phyloP scores from a whole-genome alignment of 2,797 vertebrate species.

The Arnoldichthys spilopterus region DNA sequence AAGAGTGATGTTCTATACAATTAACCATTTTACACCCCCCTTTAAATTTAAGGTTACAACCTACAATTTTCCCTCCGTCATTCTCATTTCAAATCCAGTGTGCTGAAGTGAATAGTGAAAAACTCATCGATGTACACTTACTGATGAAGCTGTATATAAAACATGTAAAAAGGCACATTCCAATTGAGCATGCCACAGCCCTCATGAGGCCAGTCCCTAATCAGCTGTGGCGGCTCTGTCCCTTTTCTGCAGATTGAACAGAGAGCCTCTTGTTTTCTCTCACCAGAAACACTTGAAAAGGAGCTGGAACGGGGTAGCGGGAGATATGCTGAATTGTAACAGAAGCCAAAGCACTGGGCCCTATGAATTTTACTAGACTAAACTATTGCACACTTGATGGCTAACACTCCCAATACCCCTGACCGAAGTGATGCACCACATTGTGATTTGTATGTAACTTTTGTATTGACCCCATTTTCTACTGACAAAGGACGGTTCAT shows the following conservation, averaged over 20 bases:
- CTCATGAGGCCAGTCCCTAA: constrained; percentile 20
- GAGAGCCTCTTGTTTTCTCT: constrained; percentile 43
- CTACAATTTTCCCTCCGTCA: too few relatives aligned
- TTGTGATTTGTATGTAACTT: constrained; percentile 25
- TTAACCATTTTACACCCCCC: too few relatives aligned
- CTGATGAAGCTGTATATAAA: neutral
- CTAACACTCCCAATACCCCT: neutral
- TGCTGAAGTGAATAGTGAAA: neutral
- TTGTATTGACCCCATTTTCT: constrained; percentile 18
- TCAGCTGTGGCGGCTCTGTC: constrained; percentile 40
- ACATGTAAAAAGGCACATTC: neutral
- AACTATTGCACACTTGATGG: constrained; percentile 29
- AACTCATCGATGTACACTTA: neutral
- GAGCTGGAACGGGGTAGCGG: constrained; percentile 15
- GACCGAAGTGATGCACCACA: neutral
- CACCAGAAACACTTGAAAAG: constrained; percentile 44
- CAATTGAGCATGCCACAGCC: constrained; percentile 2
- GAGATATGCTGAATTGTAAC: constrained; percentile 21
- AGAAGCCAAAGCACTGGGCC: constrained; percentile 25
- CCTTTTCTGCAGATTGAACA: constrained; percentile 46
- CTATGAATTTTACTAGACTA: constrained; percentile 29
- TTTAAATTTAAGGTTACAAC: neutral
- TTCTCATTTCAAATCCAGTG: neutral
- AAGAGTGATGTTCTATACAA: too few relatives aligned
- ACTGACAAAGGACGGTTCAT: constrained; percentile 4